Evolutionary conservation across 2,113 vertebrate genomes (phyloP), one percentile per base, ranked within the genome.

Genomic region (Rhineura floridana): DNA sequence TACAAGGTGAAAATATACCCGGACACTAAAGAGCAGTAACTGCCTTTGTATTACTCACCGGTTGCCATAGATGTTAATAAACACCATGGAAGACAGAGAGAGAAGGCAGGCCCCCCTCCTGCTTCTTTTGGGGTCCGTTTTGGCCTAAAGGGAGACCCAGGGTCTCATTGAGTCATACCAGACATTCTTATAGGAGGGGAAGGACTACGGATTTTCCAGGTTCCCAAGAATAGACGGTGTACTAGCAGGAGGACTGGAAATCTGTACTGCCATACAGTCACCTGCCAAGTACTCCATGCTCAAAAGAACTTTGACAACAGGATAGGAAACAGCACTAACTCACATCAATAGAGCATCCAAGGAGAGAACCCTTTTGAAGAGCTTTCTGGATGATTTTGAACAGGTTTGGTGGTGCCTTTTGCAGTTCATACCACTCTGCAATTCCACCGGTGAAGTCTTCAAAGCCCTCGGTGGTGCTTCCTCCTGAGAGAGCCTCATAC

Each of bases 361-460:
- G 96, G 65, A 99, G 97, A 0, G 98, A 97, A 23, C 98, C 99
- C 2, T 97, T 96, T 84, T 97, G 96, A 91, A 99, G 96, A 0
- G 98, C 98, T 90, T 98, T 99, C 95, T 97, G 97, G 85, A 99
- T 96, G 96, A 99, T 98, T 89, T 91, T 95, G 95, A 98, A 99
- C 90, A 99, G 95, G 95, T 98, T 96, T 33, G 95, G 6, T 0
- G 98, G 98, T 0, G 98, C 95, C 11, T 94, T 96, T 10, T 88
- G 96, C 70, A 99, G 93, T 87, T 99, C 98, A 0, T 95, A 99
- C 95, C 96, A 98, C 95, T 99, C 98, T 0, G 98, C 97, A 42
- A 99, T 98, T 83, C 98, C 98, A 3, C 98, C 98, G 0, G 98
- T 99, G 95, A 99, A 99, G 92, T 99, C 98, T 93, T 99, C 98